These are phyloP conservation scores for Oxycera nigricornis DNA, from an alignment of 2,888 invertebrate genomes.

Conservation along the genomic window DNA sequence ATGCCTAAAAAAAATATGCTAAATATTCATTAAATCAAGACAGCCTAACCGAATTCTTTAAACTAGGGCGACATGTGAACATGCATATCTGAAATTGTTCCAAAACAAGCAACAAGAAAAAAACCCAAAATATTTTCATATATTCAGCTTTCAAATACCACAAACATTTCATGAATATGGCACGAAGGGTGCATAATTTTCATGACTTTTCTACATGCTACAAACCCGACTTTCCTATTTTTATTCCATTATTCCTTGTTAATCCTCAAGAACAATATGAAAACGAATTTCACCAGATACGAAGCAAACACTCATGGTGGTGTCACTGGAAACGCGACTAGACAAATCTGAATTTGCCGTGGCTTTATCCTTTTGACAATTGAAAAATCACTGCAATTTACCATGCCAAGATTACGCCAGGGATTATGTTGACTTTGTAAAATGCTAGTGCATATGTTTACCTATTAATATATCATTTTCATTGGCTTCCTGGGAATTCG, in stretches of 20 bases:
- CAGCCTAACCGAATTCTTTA: too few relatives aligned
- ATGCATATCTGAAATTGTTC: too few relatives aligned
- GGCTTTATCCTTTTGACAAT: conserved; percentile 25
- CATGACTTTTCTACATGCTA: neutral
- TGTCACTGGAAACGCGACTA: conserved; percentile 12
- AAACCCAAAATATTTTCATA: neutral
- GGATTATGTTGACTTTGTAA: conserved; percentile 29
- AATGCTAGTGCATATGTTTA: conserved; percentile 28
- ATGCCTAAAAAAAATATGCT: too few relatives aligned
- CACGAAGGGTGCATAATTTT: neutral
- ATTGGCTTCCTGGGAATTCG: neutral
- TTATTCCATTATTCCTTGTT: neutral
- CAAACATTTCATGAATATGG: neutral
- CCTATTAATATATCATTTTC: conserved; percentile 23
- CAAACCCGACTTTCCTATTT: neutral
- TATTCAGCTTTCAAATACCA: neutral
- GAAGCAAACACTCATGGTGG: neutral
- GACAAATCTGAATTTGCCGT: conserved; percentile 30
- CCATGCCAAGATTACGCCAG: conserved; percentile 18
- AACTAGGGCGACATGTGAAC: too few relatives aligned
- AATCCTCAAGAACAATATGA: conserved; percentile 4
- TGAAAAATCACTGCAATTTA: conserved; percentile 33
- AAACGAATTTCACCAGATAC: neutral
- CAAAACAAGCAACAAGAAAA: neutral
- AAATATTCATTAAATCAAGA: too few relatives aligned